These are phyloP conservation scores for Podocnemis expansa DNA, from an alignment of 2,113 vertebrate genomes.

Conservation along the genomic window DNA sequence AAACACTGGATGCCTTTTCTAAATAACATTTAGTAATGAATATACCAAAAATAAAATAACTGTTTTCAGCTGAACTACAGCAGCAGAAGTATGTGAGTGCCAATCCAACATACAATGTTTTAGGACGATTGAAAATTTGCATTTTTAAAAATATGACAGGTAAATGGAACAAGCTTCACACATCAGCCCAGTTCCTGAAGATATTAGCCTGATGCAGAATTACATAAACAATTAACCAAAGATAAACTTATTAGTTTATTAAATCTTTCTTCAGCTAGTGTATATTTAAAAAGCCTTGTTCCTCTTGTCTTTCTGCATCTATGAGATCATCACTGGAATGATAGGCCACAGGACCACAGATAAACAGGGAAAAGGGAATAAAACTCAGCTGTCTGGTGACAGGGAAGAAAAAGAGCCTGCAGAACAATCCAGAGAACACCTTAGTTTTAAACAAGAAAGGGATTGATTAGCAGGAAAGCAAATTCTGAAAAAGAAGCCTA, in stretches of 20 bases:
- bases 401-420: slow-evolving; percentile 26
- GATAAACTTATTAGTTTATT: not conserved
- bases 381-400: slow-evolving; percentile 42
- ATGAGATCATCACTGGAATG: slow-evolving; percentile 30
- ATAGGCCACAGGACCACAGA: slow-evolving; percentile 32
- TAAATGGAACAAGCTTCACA: not conserved
- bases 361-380: slow-evolving; percentile 39
- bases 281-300: slow-evolving; percentile 15
- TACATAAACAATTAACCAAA: not conserved
- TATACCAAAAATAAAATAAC: not conserved
- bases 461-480: slow-evolving; percentile 67
- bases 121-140: not conserved
- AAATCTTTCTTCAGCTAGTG: not conserved
- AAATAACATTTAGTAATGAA: not conserved
- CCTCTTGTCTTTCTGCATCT: slow-evolving; percentile 18
- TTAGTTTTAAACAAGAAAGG: slow-evolving; percentile 61
- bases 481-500: slow-evolving; percentile 44
- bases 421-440: slow-evolving; percentile 36
- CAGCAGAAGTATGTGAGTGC: not conserved
- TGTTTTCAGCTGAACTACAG: not conserved
- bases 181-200: not conserved
- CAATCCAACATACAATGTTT: not conserved
- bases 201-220: not conserved
- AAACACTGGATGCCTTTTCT: not conserved
- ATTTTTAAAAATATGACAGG: fast-evolving